phyloP scores from a whole-genome alignment of 2,888 invertebrate species.

The Ennomos erosarius region DNA sequence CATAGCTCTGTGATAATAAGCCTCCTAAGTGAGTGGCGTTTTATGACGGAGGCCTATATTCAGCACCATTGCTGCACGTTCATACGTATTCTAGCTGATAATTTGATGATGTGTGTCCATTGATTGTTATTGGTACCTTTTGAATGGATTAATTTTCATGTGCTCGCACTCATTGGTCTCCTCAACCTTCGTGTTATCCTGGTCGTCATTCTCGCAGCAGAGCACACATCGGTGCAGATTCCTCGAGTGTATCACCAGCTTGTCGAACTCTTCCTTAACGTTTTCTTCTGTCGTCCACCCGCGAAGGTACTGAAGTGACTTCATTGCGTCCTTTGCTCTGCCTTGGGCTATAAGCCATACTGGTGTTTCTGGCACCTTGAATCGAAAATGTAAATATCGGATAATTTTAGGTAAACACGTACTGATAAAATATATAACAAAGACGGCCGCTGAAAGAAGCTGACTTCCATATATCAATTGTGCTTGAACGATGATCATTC shows the following conservation, averaged over 20 bases:
- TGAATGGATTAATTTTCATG: slow-evolving; percentile 61
- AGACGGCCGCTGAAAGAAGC: too few relatives aligned
- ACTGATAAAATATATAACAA: too few relatives aligned
- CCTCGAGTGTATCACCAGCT: slow-evolving; percentile 69
- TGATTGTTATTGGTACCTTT: slow-evolving; percentile 49
- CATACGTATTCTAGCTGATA: too few relatives aligned
- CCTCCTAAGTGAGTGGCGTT: too few relatives aligned
- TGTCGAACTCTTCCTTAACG: slow-evolving; percentile 76
- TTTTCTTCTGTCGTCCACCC: slow-evolving; percentile 81
- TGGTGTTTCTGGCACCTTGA: slow-evolving; percentile 84
- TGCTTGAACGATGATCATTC: too few relatives aligned
- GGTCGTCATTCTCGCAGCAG: slow-evolving; percentile 57
- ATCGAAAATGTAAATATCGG: not conserved
- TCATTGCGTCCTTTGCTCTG: slow-evolving; percentile 77
- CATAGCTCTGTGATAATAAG: too few relatives aligned
- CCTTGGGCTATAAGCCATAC: slow-evolving; percentile 83
- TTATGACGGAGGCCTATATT: too few relatives aligned
- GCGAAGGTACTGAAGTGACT: slow-evolving; percentile 81
- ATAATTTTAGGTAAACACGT: too few relatives aligned
- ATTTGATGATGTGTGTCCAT: too few relatives aligned
- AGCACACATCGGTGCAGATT: slow-evolving; percentile 66
- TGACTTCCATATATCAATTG: too few relatives aligned
- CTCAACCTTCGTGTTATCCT: slow-evolving; percentile 26
- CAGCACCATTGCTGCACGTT: too few relatives aligned
- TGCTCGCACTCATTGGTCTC: slow-evolving; percentile 59